Evolutionary conservation across 2,113 vertebrate species (phyloP).

Genomic region (Podarcis cretensis): DNA sequence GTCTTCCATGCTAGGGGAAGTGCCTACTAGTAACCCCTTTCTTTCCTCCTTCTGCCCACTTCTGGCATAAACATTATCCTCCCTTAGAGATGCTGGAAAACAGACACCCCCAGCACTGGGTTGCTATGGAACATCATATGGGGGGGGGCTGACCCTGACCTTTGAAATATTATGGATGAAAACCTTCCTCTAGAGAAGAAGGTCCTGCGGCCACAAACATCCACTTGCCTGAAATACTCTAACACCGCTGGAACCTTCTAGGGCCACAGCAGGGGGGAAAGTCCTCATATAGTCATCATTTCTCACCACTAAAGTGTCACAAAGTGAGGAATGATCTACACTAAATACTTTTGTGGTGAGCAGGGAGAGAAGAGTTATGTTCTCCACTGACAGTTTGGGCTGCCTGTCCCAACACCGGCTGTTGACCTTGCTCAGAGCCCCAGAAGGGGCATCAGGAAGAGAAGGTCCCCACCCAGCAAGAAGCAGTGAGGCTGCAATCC

Average conservation of each 20-base stretch:
- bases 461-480: not conserved
- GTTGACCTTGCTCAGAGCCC: not conserved
- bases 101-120: not conserved
- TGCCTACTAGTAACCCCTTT: not conserved
- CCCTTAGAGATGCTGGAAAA: too few species aligned
- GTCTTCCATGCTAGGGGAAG: too few species aligned
- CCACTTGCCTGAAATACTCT: not conserved
- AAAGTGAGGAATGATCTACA: not conserved
- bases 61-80: too few species aligned
- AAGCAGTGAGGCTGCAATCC: not conserved
- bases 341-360: not conserved
- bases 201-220: not conserved
- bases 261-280: not conserved
- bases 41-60: not conserved
- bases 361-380: not conserved
- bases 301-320: not conserved
- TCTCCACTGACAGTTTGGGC: not conserved
- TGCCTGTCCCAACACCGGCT: not conserved
- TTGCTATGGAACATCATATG: not conserved
- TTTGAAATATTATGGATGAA: not conserved
- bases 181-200: not conserved
- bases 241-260: not conserved
- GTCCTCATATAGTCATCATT: not conserved
- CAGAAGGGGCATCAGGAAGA: not conserved
- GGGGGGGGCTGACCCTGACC: not conserved